A percentile compares a stretch with the other conserved stretches of the same genome.
phyloP scores from a whole-genome alignment of 1,140 invertebrate species.

The Cyphomyrmex costatus region DNA sequence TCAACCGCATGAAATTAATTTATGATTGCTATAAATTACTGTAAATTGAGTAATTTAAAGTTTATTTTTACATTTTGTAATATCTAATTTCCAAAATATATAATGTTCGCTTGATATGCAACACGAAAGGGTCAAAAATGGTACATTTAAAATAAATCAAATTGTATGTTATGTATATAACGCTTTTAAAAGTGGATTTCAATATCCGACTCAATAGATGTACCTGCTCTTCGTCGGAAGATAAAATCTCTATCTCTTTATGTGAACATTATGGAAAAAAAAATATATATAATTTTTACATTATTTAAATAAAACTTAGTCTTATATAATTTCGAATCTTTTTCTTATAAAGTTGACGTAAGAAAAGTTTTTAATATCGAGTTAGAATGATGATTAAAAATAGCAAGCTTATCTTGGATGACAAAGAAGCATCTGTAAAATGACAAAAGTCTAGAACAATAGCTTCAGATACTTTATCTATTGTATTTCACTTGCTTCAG shows the following conservation, averaged over 20 bases:
- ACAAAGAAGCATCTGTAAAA: conserved; percentile 37
- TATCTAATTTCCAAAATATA: neutral
- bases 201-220: conserved; percentile 16
- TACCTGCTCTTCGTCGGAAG: neutral
- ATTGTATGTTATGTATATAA: conserved; percentile 2
- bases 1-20: neutral
- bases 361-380: neutral
- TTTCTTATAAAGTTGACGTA: neutral
- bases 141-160: conserved; percentile 11
- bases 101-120: neutral
- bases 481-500: conserved; percentile 53
- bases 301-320: neutral
- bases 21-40: neutral
- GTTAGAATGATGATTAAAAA: neutral
- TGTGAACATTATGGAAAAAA: neutral
- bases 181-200: conserved; percentile 36
- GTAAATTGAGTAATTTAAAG: conserved; percentile 1
- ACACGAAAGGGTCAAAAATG: conserved; percentile 19
- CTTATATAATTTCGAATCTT: neutral
- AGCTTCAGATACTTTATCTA: conserved; percentile 40
- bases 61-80: conserved; percentile 14
- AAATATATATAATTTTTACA: neutral
- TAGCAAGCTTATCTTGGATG: neutral
- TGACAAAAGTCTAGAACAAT: conserved; percentile 43
- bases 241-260: conserved; percentile 19